phyloP scores from a whole-genome alignment of 35 echinoderm and acorn worm genomes.

The Hemicentrotus pulcherrimus region DNA sequence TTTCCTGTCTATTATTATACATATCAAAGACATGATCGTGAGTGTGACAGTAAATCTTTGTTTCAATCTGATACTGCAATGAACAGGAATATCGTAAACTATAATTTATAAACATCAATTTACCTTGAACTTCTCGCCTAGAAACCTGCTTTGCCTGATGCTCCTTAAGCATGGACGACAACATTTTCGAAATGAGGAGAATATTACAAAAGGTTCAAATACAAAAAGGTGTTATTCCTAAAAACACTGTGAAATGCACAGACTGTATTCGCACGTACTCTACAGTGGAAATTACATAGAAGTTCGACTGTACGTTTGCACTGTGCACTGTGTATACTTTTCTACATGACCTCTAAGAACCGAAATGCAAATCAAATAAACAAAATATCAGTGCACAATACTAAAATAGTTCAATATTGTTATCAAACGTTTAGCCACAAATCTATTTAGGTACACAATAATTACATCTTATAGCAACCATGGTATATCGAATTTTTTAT shows the following conservation, averaged over 20 bases:
- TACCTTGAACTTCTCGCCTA: constrained; percentile 77
- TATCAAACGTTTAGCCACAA: neutral
- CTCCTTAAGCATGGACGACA: constrained; percentile 80
- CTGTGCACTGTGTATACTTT: neutral
- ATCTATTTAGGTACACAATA: too few relatives aligned
- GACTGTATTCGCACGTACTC: neutral
- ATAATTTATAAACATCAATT: neutral
- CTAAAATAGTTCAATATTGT: neutral
- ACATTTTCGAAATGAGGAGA: constrained; percentile 46
- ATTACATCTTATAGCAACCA: too few relatives aligned
- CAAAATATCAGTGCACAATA: neutral
- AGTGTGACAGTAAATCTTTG: too few relatives aligned
- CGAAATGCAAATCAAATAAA: constrained; percentile 39
- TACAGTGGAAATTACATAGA: neutral
- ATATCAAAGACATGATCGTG: too few relatives aligned
- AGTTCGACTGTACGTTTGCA: neutral
- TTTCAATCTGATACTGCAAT: too few relatives aligned
- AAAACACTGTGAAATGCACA: neutral
- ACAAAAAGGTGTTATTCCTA: neutral
- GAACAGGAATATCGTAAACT: too few relatives aligned
- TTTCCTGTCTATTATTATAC: too few relatives aligned
- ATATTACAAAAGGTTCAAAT: neutral
- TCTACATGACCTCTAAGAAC: neutral
- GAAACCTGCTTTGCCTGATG: constrained; percentile 76
- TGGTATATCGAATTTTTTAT: too few relatives aligned